Conservation (phyloP, 2,113 vertebrate species). For the Strix aluco region DNA sequence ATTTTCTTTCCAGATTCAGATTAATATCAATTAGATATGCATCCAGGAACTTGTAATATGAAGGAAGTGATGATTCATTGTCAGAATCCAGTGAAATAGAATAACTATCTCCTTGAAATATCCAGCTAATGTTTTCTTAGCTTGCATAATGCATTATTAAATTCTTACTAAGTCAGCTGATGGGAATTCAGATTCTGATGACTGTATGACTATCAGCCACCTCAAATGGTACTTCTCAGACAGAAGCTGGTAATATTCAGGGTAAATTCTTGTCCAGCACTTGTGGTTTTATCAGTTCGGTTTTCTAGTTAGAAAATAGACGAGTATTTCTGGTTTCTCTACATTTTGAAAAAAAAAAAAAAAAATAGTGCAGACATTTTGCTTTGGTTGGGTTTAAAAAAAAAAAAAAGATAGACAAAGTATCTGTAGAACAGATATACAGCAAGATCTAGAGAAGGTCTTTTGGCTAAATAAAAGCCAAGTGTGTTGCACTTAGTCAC, state of each 20-base stretch:
- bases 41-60: neutral
- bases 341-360: neutral
- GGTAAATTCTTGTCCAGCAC: neutral
- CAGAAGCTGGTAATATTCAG: neutral
- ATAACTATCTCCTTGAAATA: conserved; percentile 21
- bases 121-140: conserved; percentile 26
- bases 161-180: conserved; percentile 5
- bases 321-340: neutral
- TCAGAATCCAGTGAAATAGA: conserved; percentile 54
- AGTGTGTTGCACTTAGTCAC: neutral
- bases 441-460: neutral
- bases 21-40: conserved; percentile 16
- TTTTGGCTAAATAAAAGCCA: neutral
- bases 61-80: conserved; percentile 49
- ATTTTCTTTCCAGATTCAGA: conserved; percentile 16
- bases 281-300: neutral
- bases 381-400: rapidly evolving
- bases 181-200: conserved; percentile 27
- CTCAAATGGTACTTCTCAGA: neutral
- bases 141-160: conserved; percentile 24
- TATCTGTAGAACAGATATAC: neutral
- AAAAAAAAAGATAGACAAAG: neutral
- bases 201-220: neutral
- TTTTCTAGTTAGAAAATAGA: neutral
- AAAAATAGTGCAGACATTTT: neutral